Evolutionary conservation across 1,140 invertebrate species (phyloP).

Genomic region (Leguminivora glycinivorella): DNA sequence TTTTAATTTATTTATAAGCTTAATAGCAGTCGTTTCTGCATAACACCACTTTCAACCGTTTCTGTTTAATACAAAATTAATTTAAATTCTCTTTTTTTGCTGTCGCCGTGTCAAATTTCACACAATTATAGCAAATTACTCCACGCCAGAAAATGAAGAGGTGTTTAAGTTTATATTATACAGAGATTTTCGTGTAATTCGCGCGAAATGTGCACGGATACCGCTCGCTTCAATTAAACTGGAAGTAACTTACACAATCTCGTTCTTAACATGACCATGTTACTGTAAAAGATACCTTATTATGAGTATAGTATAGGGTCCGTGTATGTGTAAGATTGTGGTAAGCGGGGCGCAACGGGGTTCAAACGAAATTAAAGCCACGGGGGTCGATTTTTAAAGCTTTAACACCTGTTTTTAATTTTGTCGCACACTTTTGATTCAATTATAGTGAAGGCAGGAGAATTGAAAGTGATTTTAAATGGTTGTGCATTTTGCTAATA

Average conservation of each 20-base stretch:
- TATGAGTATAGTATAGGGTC: background rate
- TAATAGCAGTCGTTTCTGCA: too few relatives aligned
- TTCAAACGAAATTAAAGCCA: slow-evolving; percentile 10
- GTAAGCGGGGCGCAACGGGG: background rate
- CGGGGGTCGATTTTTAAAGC: slow-evolving; percentile 8
- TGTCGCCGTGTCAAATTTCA: too few relatives aligned
- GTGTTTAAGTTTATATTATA: slow-evolving; percentile 19
- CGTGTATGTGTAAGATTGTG: background rate
- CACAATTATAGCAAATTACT: background rate
- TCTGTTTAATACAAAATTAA: too few relatives aligned
- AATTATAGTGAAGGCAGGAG: background rate
- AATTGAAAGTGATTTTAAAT: background rate
- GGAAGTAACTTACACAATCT: background rate
- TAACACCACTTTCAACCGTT: too few relatives aligned
- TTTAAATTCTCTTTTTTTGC: too few relatives aligned
- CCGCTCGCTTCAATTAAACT: slow-evolving; percentile 5
- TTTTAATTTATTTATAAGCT: too few relatives aligned
- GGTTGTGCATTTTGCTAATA: too few relatives aligned
- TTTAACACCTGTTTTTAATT: slow-evolving; percentile 21
- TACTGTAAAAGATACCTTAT: background rate
- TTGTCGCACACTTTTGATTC: background rate
- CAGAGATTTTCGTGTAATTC: slow-evolving; percentile 3
- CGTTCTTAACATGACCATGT: background rate
- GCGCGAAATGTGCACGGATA: background rate
- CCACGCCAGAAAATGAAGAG: background rate